Evolutionary conservation across 2,797 vertebrate genomes (phyloP).

Genomic region (Onychomys leucogaster): DNA sequence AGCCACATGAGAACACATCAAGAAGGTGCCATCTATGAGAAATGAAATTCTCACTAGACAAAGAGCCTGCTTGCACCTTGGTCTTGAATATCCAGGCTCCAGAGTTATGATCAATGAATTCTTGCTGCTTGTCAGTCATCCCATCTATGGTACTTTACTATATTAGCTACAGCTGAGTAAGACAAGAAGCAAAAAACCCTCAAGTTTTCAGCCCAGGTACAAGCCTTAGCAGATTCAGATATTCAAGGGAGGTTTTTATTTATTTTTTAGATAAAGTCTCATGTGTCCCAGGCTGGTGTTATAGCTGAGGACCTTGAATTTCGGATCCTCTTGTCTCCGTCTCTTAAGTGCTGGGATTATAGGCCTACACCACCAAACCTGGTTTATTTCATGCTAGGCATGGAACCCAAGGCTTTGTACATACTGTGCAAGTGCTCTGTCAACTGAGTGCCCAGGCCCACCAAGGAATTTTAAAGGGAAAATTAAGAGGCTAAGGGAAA

Average conservation of each 20-base stretch:
- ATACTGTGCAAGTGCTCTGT: background rate
- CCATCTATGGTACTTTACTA: background rate
- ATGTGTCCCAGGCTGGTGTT: background rate
- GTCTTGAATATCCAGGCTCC: background rate
- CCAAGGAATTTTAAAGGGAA: background rate
- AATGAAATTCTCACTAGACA: background rate
- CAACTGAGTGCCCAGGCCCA: background rate
- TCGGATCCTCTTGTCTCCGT: background rate
- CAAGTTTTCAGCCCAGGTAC: background rate
- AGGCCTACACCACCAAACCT: background rate
- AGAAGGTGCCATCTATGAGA: background rate
- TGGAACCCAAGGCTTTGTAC: background rate
- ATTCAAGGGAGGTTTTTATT: background rate
- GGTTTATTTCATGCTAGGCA: background rate
- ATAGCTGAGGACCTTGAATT: background rate
- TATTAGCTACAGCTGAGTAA: background rate
- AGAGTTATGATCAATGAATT: background rate
- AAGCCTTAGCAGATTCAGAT: background rate
- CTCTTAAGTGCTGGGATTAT: background rate
- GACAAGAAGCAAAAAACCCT: background rate
- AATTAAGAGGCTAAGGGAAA: background rate
- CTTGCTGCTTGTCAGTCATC: background rate
- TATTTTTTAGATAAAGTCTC: background rate
- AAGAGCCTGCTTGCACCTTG: background rate
- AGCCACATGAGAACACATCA: background rate